Percentiles rank a stretch among this genome's conserved stretches.
Evolutionary conservation across 2,888 invertebrate genomes (phyloP).

Genomic region (Synergus japonicus): DNA sequence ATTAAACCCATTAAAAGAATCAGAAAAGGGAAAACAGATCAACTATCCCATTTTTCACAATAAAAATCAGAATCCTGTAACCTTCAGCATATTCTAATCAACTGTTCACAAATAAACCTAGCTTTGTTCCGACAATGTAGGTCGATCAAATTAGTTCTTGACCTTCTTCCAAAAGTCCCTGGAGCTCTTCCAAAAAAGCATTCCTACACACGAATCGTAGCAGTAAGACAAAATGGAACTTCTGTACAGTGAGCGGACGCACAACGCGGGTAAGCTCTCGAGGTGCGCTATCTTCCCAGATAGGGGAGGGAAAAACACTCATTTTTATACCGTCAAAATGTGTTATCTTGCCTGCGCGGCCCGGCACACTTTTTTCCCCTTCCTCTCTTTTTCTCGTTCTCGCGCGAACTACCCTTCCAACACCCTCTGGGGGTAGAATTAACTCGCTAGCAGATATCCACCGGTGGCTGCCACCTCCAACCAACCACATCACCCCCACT

Average conservation of each 20-base stretch:
- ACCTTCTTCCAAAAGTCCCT: constrained; percentile 35
- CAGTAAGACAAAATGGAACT: constrained; percentile 33
- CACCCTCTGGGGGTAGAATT: constrained; percentile 72
- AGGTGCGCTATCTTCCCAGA: constrained; percentile 74
- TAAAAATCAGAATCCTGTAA: no score
- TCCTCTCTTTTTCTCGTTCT: constrained; percentile 52
- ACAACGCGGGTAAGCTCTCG: constrained; percentile 54
- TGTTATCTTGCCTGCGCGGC: constrained; percentile 74
- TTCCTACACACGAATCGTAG: neutral
- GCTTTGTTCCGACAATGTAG: neutral
- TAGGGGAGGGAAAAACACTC: constrained; percentile 77
- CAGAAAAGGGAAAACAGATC: neutral
- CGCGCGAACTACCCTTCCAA: constrained; percentile 48
- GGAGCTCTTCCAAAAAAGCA: constrained; percentile 52
- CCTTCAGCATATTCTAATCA: no score
- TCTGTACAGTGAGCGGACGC: constrained; percentile 18
- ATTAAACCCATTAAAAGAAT: no score
- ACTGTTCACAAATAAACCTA: neutral
- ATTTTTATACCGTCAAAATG: constrained; percentile 78
- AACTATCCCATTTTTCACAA: neutral
- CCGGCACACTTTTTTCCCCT: constrained; percentile 55
- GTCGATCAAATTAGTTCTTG: neutral
- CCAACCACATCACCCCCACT: constrained; percentile 42
- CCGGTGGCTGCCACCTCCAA: constrained; percentile 50
- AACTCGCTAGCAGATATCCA: constrained; percentile 74